Evolutionary conservation across 2,113 vertebrate genomes (phyloP).

Genomic region (Corythornis vintsioides): DNA sequence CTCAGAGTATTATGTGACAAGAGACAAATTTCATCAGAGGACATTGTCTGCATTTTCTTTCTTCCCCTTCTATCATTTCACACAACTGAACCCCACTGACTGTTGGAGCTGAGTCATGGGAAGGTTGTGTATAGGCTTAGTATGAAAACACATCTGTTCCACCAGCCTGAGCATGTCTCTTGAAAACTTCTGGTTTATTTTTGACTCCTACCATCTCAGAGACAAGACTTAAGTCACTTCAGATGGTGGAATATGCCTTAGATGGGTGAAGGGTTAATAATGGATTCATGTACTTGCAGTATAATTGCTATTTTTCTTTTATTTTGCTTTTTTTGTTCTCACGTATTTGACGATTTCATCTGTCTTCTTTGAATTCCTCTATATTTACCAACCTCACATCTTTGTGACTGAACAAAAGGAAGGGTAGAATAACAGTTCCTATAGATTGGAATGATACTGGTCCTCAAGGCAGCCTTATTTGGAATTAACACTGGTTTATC

Average conservation of each 20-base stretch:
- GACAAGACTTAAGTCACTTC: not conserved
- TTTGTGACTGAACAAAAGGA: not conserved
- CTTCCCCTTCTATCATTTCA: not conserved
- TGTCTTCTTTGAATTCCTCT: not conserved
- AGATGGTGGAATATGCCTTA: not conserved
- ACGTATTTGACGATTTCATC: not conserved
- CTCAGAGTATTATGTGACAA: not conserved
- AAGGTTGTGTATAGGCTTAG: not conserved
- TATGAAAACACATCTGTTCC: not conserved
- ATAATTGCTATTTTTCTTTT: not conserved
- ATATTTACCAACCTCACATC: not conserved
- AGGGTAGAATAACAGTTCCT: not conserved
- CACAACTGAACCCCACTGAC: not conserved
- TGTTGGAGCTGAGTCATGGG: accelerated
- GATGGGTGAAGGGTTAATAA: not conserved
- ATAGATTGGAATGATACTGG: not conserved
- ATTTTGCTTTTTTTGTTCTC: not conserved
- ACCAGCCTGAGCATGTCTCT: not conserved
- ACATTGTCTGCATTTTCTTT: not conserved
- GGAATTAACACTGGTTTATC: not conserved
- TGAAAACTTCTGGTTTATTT: not conserved
- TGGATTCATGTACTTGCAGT: not conserved
- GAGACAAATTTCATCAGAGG: not conserved
- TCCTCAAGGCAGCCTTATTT: not conserved
- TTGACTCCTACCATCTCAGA: not conserved